Evolutionary conservation across 92 coral and sea anemone species (phyloP), one percentile per base, ranked within the genome.

Genomic region (Umimayanthus kanabou): DNA sequence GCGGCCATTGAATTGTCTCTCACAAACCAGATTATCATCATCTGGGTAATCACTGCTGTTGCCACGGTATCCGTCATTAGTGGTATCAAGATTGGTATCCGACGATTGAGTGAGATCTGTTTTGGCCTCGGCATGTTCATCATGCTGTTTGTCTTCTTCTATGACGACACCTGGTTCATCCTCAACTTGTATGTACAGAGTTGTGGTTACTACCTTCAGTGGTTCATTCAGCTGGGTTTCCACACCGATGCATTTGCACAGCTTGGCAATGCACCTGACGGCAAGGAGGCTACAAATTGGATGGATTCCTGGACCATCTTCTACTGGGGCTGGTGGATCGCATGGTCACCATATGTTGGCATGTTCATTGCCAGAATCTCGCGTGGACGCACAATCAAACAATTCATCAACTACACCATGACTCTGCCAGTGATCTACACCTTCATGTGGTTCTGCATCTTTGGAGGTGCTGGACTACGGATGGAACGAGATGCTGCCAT

Each of bases 261-360:
- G 81, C 92, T 89, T 42, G 92, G 92, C 37, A 89, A 89, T 77
- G 92, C 92, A 28, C 92, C 92, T 13, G 92, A 89, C 37, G 89
- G 92, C 16, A 85, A 85, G 70, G 71, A 89, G 55, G 81, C 79
- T 1, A 13, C 80, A 4, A 78, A 43, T 22, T 89, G 92, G 92
- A 89, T 89, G 89, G 92, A 89, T n/a, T 39, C 61, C 11, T 89
- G 92, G 92, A 89, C 92, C 29, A 85, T 85, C 64, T 89, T 89
- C 80, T 89, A 89, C 75, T 89, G 92, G 92, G 92, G 92, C 37
- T 89, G 92, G 92, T 89, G 92, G 92, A 85, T 89, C 15, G 86
- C 92, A 37, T 89, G 92, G 92, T 89, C 92, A 9, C 92, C 92
- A 53, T 89, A 77, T 55, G 92, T 89, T 23, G 92, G 92, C 23